phyloP scores from a whole-genome alignment of 2,797 vertebrate species.

The Tokudaia tokunoshimensis region DNA sequence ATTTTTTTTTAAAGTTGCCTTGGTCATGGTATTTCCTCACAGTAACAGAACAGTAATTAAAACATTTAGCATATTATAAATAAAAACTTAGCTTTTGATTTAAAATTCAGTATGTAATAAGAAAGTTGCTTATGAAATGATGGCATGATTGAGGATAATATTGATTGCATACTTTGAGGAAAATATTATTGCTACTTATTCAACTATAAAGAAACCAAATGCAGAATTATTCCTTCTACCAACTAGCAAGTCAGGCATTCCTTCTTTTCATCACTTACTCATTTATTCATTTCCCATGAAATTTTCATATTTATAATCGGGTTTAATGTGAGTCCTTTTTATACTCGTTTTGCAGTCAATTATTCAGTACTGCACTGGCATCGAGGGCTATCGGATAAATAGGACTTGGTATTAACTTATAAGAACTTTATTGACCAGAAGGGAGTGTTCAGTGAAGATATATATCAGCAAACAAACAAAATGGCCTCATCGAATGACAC shows the following conservation, averaged over 20 bases:
- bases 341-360: constrained; percentile 38
- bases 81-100: constrained; percentile 20
- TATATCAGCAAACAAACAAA: not conserved
- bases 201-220: constrained; percentile 14
- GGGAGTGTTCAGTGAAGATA: not conserved
- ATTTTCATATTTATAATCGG: not conserved
- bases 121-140: not conserved
- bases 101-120: constrained; percentile 32
- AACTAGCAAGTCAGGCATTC: not conserved
- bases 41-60: not conserved
- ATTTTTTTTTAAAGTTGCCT: not conserved
- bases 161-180: not conserved
- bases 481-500: not conserved
- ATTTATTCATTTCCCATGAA: constrained; percentile 5
- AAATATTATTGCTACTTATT: not conserved
- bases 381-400: not conserved
- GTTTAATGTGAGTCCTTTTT: constrained; percentile 8
- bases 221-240: not conserved
- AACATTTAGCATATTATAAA: not conserved
- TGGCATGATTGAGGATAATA: not conserved
- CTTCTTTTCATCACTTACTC: not conserved
- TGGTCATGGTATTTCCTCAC: not conserved
- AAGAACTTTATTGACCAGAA: not conserved
- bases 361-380: not conserved
- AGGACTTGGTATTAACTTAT: not conserved